Evolutionary conservation across 2,797 vertebrate genomes (phyloP).

Genomic region (Cirrhinus mrigala): DNA sequence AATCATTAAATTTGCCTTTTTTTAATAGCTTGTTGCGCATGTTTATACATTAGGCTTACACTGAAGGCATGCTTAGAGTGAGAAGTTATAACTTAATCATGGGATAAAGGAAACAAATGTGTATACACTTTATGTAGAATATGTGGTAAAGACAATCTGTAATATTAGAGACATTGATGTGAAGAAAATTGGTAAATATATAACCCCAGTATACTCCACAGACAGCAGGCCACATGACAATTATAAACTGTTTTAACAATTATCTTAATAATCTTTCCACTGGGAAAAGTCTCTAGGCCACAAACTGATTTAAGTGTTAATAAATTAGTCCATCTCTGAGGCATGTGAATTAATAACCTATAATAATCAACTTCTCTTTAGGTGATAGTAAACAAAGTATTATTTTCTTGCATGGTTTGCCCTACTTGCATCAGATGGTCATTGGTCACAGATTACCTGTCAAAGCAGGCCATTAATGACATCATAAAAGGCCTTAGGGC

Average conservation of each 20-base stretch:
- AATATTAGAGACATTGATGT: neutral
- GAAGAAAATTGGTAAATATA: neutral
- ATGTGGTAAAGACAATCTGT: neutral
- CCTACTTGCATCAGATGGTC: neutral
- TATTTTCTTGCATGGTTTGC: neutral
- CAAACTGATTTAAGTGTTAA: neutral
- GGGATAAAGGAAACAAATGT: neutral
- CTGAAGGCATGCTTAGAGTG: neutral
- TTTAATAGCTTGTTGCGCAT: neutral
- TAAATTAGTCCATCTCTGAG: neutral
- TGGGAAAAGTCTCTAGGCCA: conserved; percentile 8
- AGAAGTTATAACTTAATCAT: neutral
- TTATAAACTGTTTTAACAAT: neutral
- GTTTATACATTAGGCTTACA: neutral
- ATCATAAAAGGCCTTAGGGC: neutral
- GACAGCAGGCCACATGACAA: neutral
- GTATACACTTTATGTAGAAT: neutral
- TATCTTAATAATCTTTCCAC: conserved; percentile 25
- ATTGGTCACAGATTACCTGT: neutral
- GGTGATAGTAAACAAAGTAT: neutral
- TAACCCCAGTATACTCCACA: neutral
- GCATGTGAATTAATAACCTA: conserved; percentile 6
- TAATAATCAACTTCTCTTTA: neutral
- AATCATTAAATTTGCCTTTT: too few relatives aligned
- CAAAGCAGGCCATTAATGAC: neutral